Percentiles rank a stretch among this genome's conserved stretches.
These are phyloP conservation scores for Thalassophryne amazonica DNA, from an alignment of 2,797 vertebrate species.

Conservation along the genomic window DNA sequence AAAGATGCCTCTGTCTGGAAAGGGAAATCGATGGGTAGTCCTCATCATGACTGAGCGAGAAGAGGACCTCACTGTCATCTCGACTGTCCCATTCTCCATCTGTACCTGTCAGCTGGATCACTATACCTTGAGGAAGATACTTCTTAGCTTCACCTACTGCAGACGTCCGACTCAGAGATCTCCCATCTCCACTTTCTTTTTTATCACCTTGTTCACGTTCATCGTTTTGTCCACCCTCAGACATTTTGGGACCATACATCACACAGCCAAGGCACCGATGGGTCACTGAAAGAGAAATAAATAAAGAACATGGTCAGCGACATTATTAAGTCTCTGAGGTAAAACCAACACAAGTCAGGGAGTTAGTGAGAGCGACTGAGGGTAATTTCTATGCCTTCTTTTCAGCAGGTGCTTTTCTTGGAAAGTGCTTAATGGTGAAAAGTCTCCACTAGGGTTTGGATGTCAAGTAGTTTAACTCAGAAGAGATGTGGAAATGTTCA, in stretches of 20 bases:
- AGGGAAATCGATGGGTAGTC: constrained; percentile 50
- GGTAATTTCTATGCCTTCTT: constrained; percentile 6
- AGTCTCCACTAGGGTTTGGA: constrained; percentile 9
- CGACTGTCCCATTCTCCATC: constrained; percentile 73
- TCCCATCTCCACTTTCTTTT: constrained; percentile 19
- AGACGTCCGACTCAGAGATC: constrained; percentile 11
- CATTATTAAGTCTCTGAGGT: constrained; percentile 13
- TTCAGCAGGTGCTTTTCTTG: constrained; percentile 25
- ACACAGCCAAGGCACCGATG: constrained; percentile 41
- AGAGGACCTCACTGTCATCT: constrained; percentile 73
- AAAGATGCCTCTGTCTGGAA: constrained; percentile 45
- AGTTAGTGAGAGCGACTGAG: background rate
- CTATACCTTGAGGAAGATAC: constrained; percentile 65
- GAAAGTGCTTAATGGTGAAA: constrained; percentile 24
- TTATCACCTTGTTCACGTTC: constrained; percentile 57
- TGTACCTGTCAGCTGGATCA: constrained; percentile 77
- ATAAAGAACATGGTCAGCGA: constrained; percentile 26
- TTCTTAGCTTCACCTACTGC: constrained; percentile 39
- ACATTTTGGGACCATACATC: constrained; percentile 78
- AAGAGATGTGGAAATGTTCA: constrained; percentile 25
- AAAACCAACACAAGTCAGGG: constrained; percentile 18
- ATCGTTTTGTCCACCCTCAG: constrained; percentile 57
- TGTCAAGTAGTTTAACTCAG: constrained; percentile 5
- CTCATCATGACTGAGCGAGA: constrained; percentile 66
- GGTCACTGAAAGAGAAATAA: constrained; percentile 49